Percentiles rank a stretch among this genome's conserved stretches.
These are phyloP conservation scores for Hylaeus volcanicus DNA, from an alignment of 1,140 invertebrate species.

Conservation along the genomic window DNA sequence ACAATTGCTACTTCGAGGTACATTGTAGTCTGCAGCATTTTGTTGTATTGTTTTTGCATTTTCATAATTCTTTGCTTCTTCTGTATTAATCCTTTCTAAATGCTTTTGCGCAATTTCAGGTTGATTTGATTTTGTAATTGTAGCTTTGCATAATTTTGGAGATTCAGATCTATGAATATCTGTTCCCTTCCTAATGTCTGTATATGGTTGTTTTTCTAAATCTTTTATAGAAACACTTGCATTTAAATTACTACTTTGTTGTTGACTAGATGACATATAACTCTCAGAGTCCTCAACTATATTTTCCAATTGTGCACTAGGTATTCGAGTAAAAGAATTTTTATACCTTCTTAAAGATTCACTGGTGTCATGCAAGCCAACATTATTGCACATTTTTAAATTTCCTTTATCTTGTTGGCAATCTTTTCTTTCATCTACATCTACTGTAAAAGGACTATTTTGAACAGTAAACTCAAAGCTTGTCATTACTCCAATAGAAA, in stretches of 20 bases:
- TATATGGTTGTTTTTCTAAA: conserved; percentile 38
- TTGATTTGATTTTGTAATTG: neutral
- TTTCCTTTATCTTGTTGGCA: conserved; percentile 74
- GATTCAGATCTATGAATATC: conserved; percentile 18
- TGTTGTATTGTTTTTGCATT: neutral
- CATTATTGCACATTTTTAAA: conserved; percentile 65
- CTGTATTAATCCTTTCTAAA: neutral
- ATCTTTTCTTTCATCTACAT: conserved; percentile 73
- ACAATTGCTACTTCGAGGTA: neutral
- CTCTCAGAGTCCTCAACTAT: conserved; percentile 77
- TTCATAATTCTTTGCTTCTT: neutral
- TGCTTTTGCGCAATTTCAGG: neutral
- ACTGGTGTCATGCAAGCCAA: conserved; percentile 73
- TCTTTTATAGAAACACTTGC: conserved; percentile 42
- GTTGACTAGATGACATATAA: conserved; percentile 74
- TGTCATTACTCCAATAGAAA: conserved; percentile 86
- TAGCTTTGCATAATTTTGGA: conserved; percentile 21
- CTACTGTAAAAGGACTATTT: conserved; percentile 71
- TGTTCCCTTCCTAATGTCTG: conserved; percentile 23
- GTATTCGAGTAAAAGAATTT: conserved; percentile 63
- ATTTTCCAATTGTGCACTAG: conserved; percentile 71
- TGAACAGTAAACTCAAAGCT: conserved; percentile 86
- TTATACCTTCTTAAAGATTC: conserved; percentile 67
- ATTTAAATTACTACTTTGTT: conserved; percentile 69
- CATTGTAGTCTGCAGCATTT: neutral